Base-by-base conservation (phyloP, 1,140 invertebrate species). In the Macrobrachium rosenbergii region DNA sequence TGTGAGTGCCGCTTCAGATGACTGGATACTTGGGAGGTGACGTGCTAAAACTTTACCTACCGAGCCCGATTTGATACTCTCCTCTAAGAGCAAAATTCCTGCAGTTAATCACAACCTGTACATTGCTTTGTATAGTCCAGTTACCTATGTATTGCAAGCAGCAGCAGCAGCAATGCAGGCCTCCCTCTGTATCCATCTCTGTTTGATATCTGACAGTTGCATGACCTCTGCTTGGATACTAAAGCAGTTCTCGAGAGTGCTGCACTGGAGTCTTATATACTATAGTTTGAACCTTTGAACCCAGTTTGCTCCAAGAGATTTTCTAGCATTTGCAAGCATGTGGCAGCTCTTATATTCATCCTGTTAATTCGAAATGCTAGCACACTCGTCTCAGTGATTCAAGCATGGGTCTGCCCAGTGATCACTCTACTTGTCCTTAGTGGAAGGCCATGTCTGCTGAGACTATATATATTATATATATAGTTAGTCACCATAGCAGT, bases 191-290 rank as follows among this genome's bases (percentile, higher is more conserved):
- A 67, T 62, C 83, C 83, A 58, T 67, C 83, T 62, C 62, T 64
- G 28, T 84, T 37, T 67, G 76, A 84, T 59, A 84, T 62, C 72
- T 69, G 78, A 87, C 77, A 87, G 69, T 79, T 87, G 85, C 85
- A 87, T 87, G 85, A 87, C 85, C 85, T 87, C 59, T 81, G 85
- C 85, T 87, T 87, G 85, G 85, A 87, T 62, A 87, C 78, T 84
- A 80, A 63, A 79, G 63, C 78, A 87, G 76, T 76, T 63, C 59
- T 81, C 69, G 85, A 79, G 78, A 87, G 83, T 87, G 85, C 85
- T 87, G 85, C 85, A 87, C 85, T 79, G 77, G 59, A 82, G 62
- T 67, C 85, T 81, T 87, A 62, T 76, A 52, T 37, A 37, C 28
- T 81, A 80, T 81, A 87, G 77, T 80, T 76, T 87, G 60, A 82